Base-by-base conservation (phyloP, 2,797 vertebrate genomes). In the Cynopterus sphinx region DNA sequence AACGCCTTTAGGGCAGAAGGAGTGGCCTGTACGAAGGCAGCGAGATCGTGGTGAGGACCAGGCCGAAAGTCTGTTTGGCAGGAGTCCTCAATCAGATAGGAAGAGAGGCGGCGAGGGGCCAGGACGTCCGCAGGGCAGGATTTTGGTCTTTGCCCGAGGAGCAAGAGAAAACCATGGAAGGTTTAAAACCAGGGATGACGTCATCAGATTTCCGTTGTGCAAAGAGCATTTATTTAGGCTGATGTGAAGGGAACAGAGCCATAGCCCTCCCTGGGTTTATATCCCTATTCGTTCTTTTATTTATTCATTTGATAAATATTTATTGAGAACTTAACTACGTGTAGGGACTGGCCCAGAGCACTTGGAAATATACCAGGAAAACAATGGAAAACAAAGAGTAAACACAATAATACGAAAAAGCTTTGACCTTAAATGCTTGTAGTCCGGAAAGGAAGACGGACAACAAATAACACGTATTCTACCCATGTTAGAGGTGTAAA, bases 401-500 rank as follows among this genome's bases (percentile, higher is more conserved):
- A 59, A 65, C 46, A 51, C 28, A 24, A 49, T 17, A 17, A n/a
- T 55, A 36, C 9, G 21, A 24, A 78, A 2, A 31, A 36, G 6
- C 2, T n/a, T 17, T 57, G n/a, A 8, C 53, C 43, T 31, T 17
- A n/a, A 33, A 11, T 63, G 24, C 1, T 55, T 65, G 9, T 33
- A 24, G 51, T 61, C 49, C 9, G n/a, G 33, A 7, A 39, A 87
- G 55, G 78, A 78, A 67, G 71, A 49, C 6, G 33, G 55, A 71
- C 41, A 46, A 46, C 19, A 41, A 75, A 43, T 4, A 17, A 16
- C 28, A 8, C 43, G 21, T 16, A 1, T 3, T 16, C 9, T 6
- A 1, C 16, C 8, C 17, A 10, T 3, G 1, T 10, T 2, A 31
- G 67, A 39, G 17, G 15, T 5, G 6, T 11, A 7, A 17, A 63